Percentiles rank a stretch among this genome's conserved stretches.
Evolutionary conservation across 2,797 vertebrate species (phyloP).

Genomic region (Micrastur ruficollis): DNA sequence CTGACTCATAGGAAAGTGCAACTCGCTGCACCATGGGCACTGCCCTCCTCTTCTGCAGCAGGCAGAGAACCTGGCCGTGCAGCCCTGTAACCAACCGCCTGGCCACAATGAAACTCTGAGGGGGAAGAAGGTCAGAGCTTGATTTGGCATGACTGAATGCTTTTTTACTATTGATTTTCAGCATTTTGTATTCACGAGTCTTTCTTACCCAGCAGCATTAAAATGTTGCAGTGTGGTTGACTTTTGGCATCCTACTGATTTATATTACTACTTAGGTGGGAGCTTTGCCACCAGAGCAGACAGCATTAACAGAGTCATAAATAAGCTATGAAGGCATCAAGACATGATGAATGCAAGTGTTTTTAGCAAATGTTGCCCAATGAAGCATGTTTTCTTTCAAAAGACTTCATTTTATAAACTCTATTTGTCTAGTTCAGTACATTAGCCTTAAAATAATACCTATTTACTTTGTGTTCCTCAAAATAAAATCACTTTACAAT

Average conservation of each 20-base stretch:
- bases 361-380: not conserved
- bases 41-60: not conserved
- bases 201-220: not conserved
- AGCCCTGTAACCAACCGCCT: not conserved
- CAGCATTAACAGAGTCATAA: not conserved
- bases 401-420: constrained; percentile 25
- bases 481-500: constrained; percentile 20
- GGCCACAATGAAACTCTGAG: not conserved
- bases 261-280: not conserved
- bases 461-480: constrained; percentile 29
- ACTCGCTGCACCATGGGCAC: not conserved
- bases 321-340: not conserved
- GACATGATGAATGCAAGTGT: not conserved
- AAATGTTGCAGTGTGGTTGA: not conserved
- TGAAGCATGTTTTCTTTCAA: constrained; percentile 32
- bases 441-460: constrained; percentile 35
- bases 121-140: not conserved
- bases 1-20: not conserved
- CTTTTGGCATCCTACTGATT: not conserved
- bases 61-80: not conserved
- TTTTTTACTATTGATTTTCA: not conserved
- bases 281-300: not conserved
- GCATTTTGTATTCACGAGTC: not conserved
- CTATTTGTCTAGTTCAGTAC: not conserved
- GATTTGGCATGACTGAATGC: not conserved